Conservation (phyloP, 2,797 vertebrate genomes). For the Enteromius afrohamiltoni region DNA sequence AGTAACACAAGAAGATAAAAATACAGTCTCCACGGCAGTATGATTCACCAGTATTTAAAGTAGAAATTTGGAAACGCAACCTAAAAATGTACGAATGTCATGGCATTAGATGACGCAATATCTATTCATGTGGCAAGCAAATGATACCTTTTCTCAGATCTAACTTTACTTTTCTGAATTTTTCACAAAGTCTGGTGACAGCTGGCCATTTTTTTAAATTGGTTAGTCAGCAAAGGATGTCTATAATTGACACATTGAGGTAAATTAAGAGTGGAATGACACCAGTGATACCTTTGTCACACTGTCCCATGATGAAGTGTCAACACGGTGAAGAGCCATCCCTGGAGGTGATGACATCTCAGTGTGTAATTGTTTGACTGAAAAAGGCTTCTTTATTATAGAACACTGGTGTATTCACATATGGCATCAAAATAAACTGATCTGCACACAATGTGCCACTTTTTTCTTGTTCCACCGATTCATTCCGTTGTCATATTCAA, state of each 20-base stretch:
- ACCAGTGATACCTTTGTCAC: constrained; percentile 40
- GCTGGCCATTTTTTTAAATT: constrained; percentile 35
- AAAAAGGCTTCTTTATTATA: not conserved
- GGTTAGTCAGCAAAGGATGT: constrained; percentile 31
- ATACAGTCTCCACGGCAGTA: not conserved
- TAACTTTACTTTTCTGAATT: too few relatives aligned
- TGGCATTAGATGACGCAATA: not conserved
- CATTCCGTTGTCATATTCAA: not conserved
- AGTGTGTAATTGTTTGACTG: constrained; percentile 16
- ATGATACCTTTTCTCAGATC: not conserved
- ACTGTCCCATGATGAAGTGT: constrained; percentile 51
- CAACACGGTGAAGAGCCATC: constrained; percentile 20
- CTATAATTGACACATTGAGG: constrained; percentile 44
- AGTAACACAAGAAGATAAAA: not conserved
- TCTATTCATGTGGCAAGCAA: not conserved
- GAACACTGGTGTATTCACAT: not conserved
- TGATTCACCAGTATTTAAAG: not conserved
- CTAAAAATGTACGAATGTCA: not conserved
- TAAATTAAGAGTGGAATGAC: constrained; percentile 48
- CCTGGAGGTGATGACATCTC: constrained; percentile 32
- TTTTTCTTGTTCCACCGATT: not conserved
- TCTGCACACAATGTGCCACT: not conserved
- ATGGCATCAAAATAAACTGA: not conserved
- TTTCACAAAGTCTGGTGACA: constrained; percentile 4
- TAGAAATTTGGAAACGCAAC: not conserved